Evolutionary conservation across 2,113 vertebrate species (phyloP), one percentile per base, ranked within the genome.

Genomic region (Falcunculus frontatus): DNA sequence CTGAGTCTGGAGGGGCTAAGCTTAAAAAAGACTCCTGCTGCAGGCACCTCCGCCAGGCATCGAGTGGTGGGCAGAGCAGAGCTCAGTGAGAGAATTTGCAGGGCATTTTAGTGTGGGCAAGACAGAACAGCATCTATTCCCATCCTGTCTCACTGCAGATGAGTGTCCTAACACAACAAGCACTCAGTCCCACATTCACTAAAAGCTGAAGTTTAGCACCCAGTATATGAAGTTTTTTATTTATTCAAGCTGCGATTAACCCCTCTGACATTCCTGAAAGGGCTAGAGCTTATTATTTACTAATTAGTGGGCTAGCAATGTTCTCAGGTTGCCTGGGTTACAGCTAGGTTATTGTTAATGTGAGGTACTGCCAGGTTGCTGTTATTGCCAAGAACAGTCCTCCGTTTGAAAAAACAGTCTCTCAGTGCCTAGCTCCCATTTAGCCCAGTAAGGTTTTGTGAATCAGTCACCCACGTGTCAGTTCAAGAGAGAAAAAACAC

Each of bases 301-400:
- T 76, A 72, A 76, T 94, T 93, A 69, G 32, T 64, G 65, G 49
- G 17, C 49, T 79, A 41, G 19, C 44, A 52, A 44, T 73, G 32
- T 83, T 73, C 50, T 76, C 22, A 46, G 37, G 75, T 85, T 94
- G 57, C 75, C 65, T 79, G 37, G 78, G 79, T 85, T 87, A 91
- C 25, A 0, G 37, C 73, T 46, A 63, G 52, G 33, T 49, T 64
- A 41, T n/a, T 78, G 37, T 56, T 94, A 56, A 26, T 79, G 57
- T n/a, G 73, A 33, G 11, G 22, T 68, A 53, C 23, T 90, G 62
- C 35, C 59, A 72, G 30, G 52, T 72, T 83, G 42, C 27, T 83
- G 22, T 29, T 72, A n/a, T 6, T 67, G 70, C 74, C 63, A 87
- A 49, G 53, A 87, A 18, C 84, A 68, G 42, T 15, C 8, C 30